Base-by-base conservation (phyloP, 2,797 vertebrate genomes). In the Chloroceryle amazona region DNA sequence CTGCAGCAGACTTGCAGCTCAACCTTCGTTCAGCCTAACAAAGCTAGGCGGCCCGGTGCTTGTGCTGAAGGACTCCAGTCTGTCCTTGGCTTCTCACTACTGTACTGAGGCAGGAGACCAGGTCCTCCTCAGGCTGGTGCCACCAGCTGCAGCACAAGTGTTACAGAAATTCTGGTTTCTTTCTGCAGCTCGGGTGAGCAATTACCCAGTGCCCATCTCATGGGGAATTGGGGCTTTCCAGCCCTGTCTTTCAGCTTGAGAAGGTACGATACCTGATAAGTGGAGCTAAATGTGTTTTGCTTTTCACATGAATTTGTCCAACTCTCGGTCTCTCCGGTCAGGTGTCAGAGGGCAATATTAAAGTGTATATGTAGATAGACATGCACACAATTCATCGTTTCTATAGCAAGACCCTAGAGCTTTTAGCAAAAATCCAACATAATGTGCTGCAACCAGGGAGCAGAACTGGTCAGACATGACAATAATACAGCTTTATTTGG, bases 61-160 rank as follows among this genome's bases (percentile, higher is more conserved):
- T 51, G n/a, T 35, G n/a, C 51, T 61, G 67, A 19, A 55, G 39
- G 47, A 73, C 89, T 93, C 23, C 13, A 12, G 19, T 18, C 70
- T 62, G 81, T 35, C 28, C n/a, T 31, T 51, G 33, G 39, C 33
- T 47, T 57, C 65, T 79, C 19, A 5, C 0, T 3, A 9, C 54
- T 12, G 39, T 28, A 33, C 23, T 12, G 49, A 31, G 37, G 44
- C 57, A 58, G 66, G 41, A 84, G 18, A 49, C 26, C 17, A 28
- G 20, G n/a, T 42, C 10, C 47, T 17, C 28, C 37, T 68, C 0
- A 0, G 14, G 5, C 44, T 91, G 51, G 13, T 60, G 47, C 61
- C 49, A 67, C 33, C 61, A 80, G 15, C 57, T 1, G 0, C 0
- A 4, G 21, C 52, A 79, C 23, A 39, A 7, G 29, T 35, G 11